Evolutionary conservation across 2,888 invertebrate species (phyloP).

Genomic region (Dolichopus griseipennis): DNA sequence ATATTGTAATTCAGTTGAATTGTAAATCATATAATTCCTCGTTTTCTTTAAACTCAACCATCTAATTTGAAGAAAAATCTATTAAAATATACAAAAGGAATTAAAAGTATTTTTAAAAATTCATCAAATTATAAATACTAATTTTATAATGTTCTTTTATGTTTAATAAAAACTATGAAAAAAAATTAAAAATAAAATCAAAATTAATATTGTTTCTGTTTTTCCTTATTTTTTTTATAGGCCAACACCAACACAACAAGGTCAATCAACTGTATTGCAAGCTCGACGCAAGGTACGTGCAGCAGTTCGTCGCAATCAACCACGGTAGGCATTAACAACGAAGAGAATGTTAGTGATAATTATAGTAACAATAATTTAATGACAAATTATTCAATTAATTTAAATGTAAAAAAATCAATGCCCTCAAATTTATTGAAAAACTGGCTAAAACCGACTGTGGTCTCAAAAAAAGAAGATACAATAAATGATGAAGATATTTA

Average conservation of each 20-base stretch:
- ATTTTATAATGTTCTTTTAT: no score
- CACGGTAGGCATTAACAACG: conserved; percentile 32
- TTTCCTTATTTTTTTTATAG: conserved; percentile 25
- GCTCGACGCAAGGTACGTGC: conserved; percentile 37
- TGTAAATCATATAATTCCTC: no score
- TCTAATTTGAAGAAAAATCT: no score
- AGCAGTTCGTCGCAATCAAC: conserved; percentile 35
- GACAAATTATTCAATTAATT: background rate
- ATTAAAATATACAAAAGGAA: no score
- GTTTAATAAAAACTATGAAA: no score
- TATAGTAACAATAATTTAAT: background rate
- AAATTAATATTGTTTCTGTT: conserved; percentile 11
- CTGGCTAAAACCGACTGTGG: background rate
- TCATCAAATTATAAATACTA: no score
- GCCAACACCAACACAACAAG: conserved; percentile 32
- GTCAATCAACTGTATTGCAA: conserved; percentile 27
- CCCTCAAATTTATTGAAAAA: conserved; percentile 5
- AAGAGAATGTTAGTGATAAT: background rate
- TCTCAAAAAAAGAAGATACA: background rate
- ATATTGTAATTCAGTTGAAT: no score
- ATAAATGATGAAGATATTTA: background rate
- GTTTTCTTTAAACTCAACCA: no score
- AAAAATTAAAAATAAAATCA: background rate
- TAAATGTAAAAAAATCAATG: background rate
- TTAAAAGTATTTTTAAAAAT: no score